Base-by-base conservation (phyloP, 2,888 invertebrate species). In the Drosophila conformis region DNA sequence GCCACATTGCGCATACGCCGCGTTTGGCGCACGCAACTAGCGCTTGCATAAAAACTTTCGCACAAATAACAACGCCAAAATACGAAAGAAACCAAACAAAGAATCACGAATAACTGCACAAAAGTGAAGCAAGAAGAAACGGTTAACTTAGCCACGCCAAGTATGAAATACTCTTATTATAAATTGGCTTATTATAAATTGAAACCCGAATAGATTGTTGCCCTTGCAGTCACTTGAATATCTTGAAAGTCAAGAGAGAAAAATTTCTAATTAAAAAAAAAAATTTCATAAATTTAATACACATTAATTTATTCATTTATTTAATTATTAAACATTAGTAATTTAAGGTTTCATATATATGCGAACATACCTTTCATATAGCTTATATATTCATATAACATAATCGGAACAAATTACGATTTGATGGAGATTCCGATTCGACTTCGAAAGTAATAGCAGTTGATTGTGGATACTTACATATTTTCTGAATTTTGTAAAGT, bases 1-100 rank as follows among this genome's bases (percentile, higher is more conserved):
- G 36, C 68, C 67, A 85, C 69, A 80, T 85, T 85, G 80, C 85
- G 80, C 72, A 85, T 89, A 82, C 89, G 88, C 88, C 74, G 69
- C 74, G 77, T 87, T 77, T 82, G 64, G 56, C 58, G 69, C 75
- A 83, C 86, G 87, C 78, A 83, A 80, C 57, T 29, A 67, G 52
- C 60, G 72, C 82, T 84, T 84, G 85, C 82, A 84, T 64, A 73
- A 77, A 77, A 76, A 75, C 73, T 77, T 73, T 80, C 54, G 67
- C 66, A 75, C 83, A 59, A 42, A 35, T 27, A 40, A 18, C 52
- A 68, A 59, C 63, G 46, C 52, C 48, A 70, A 59, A 42, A 58
- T 38, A 65, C 27, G 54, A 53, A 31, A 57, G 5, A 29, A 18
- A 6, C 25, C 4, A 46, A 46, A 79, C 83, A 56, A 42, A 36